phyloP scores from a whole-genome alignment of 2,797 vertebrate genomes.

The Myoxocephalus aenaeus region DNA sequence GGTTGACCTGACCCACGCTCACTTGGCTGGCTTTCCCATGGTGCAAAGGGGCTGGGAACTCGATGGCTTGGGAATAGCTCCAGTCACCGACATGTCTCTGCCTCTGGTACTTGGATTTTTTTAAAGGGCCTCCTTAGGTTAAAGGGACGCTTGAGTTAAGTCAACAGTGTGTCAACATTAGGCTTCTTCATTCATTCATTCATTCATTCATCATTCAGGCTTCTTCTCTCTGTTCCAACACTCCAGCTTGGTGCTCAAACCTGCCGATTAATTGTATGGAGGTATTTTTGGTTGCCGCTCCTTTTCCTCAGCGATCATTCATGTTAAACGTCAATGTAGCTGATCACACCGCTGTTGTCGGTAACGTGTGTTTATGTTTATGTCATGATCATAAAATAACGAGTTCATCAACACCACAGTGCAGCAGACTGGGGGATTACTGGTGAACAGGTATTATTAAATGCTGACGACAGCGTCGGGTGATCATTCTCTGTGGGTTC shows the following conservation, averaged over 20 bases:
- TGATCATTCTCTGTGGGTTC: too few species aligned
- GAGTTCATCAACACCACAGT: not conserved
- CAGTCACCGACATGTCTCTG: conserved; percentile 43
- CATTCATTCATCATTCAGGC: not conserved
- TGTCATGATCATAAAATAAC: not conserved
- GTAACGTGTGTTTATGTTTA: not conserved
- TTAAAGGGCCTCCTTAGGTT: conserved; percentile 38
- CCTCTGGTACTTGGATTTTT: conserved; percentile 33
- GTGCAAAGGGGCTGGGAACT: conserved; percentile 72
- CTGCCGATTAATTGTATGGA: not conserved
- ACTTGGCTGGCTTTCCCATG: conserved; percentile 79
- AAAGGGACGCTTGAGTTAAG: conserved; percentile 29
- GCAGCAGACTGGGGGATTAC: not conserved
- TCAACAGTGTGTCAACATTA: not conserved
- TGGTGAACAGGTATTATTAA: not conserved
- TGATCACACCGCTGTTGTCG: not conserved
- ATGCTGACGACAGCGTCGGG: not conserved
- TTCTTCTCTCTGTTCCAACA: not conserved
- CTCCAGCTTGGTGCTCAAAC: not conserved
- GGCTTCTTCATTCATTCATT: conserved; percentile 1
- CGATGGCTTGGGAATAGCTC: conserved; percentile 67
- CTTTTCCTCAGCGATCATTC: not conserved
- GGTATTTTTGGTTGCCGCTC: not conserved
- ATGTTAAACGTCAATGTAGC: not conserved
- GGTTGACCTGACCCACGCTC: conserved; percentile 79